phyloP scores from a whole-genome alignment of 92 coral and sea anemone genomes.

The Porites rus region DNA sequence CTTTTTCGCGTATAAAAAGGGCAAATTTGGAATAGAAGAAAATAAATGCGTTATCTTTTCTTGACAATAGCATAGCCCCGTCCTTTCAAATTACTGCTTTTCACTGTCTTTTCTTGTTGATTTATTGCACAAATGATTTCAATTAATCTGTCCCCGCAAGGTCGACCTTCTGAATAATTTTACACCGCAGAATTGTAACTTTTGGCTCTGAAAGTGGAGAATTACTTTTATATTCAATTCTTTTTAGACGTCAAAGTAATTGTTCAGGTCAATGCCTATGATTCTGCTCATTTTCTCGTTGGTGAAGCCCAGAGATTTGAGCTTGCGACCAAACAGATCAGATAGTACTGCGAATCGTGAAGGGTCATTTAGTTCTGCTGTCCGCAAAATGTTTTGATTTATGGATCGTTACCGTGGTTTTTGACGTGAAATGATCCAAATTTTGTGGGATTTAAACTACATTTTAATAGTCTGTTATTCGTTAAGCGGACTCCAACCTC shows the following conservation, averaged over 20 bases:
- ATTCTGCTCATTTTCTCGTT: conserved; percentile 17
- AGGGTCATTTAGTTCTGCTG: conserved; percentile 12
- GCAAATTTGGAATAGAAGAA: conserved; percentile 33
- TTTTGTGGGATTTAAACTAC: conserved; percentile 29
- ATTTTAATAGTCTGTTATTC: conserved; percentile 34
- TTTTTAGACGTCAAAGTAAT: neutral
- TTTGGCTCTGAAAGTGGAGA: neutral
- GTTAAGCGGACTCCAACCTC: conserved; percentile 26
- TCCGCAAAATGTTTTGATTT: conserved; percentile 39
- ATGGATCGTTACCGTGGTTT: conserved; percentile 44
- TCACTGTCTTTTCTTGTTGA: conserved; percentile 36
- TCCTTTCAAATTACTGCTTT: conserved; percentile 45
- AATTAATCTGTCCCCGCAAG: conserved; percentile 37
- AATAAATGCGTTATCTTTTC: conserved; percentile 41
- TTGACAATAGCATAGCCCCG: conserved; percentile 33
- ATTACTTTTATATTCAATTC: neutral
- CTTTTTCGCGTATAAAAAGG: conserved; percentile 32
- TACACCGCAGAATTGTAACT: conserved; percentile 48
- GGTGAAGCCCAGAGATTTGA: neutral
- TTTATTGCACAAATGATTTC: conserved; percentile 50
- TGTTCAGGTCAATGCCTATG: neutral
- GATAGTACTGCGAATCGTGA: conserved; percentile 1
- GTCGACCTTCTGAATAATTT: conserved; percentile 38
- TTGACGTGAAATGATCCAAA: conserved; percentile 31
- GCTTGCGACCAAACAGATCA: conserved; percentile 30